Evolutionary conservation across 2,888 invertebrate genomes (phyloP), one percentile per base, ranked within the genome.

Genomic region (Seira sanloemensis): DNA sequence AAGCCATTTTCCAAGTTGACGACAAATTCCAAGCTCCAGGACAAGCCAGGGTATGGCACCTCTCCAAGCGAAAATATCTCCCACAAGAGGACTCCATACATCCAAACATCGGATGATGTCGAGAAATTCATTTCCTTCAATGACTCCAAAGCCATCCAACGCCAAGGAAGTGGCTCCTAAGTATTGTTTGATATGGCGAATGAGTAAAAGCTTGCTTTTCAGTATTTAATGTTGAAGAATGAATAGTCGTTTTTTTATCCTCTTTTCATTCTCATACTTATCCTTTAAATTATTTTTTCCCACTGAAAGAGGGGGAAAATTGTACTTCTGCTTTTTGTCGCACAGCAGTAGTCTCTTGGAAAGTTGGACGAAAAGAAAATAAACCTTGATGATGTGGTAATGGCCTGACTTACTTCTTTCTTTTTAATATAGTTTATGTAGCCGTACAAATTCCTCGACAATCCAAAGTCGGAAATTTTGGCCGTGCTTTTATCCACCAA

Each of bases 111-210:
- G 1, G 79, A 80, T 2, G 66, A 12, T 66, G 76, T 79, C 0
- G 84, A 84, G 25, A 84, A 84, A 58, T 66, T 72, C 24, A 75
- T 65, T 24, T 80, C 76, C 19, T 27, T 68, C 19, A 84, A 62
- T 0, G 79, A 84, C 69, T 84, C 84, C 37, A 79, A 37, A 0
- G 79, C 79, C 84, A 84, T 80, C 54, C 66, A 80, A 7, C 79
- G 79, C 84, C 84, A 84, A 18, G 84, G 84, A 0, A 84, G 50
- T 5, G 84, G 84, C 19, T 84, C 79, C 84, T 84, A 67, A 67
- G 26, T 67, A 66, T 27, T 65, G 46, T 82, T 37, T 81, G 24
- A 66, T 67, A 67, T 73, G 67, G 27, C 25, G 58, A 23, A 19
- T 65, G 62, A 65, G 62, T 37, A 37, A 37, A 37, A 37, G 12